Evolutionary conservation across 2,888 invertebrate genomes (phyloP).

Genomic region (Acleris laterana): DNA sequence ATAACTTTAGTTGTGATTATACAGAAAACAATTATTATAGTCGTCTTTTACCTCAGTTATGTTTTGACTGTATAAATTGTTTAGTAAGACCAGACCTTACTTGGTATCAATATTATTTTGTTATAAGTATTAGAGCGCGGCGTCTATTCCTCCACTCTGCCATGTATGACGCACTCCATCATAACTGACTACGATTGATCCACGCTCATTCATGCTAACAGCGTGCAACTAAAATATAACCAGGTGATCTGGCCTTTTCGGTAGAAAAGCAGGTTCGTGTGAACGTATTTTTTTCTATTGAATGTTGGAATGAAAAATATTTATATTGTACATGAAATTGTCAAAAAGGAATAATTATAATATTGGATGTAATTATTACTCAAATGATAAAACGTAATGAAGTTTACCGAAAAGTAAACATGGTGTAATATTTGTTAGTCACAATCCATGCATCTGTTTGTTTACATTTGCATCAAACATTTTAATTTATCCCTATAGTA

Average conservation of each 20-base stretch:
- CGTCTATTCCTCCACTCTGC: not conserved
- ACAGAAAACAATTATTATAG: too few species aligned
- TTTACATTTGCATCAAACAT: too few species aligned
- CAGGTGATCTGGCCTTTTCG: not conserved
- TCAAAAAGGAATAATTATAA: not conserved
- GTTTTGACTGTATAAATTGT: too few species aligned
- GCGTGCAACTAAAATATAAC: not conserved
- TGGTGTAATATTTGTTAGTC: too few species aligned
- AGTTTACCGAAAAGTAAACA: too few species aligned
- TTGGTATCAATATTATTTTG: not conserved
- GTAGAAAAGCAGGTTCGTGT: not conserved
- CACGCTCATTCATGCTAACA: not conserved
- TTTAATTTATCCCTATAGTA: too few species aligned
- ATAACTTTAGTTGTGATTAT: too few species aligned
- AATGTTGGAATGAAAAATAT: constrained; percentile 7
- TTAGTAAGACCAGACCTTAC: too few species aligned
- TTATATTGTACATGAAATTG: constrained; percentile 6
- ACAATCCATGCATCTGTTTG: too few species aligned
- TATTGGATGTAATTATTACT: constrained; percentile 2
- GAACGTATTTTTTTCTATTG: not conserved
- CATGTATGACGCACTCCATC: not conserved
- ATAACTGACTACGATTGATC: not conserved
- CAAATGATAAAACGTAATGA: not conserved
- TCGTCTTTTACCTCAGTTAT: too few species aligned
- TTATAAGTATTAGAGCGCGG: not conserved